These are phyloP conservation scores for Phrixothrix hirtus DNA, from an alignment of 2,888 invertebrate genomes.

Conservation along the genomic window DNA sequence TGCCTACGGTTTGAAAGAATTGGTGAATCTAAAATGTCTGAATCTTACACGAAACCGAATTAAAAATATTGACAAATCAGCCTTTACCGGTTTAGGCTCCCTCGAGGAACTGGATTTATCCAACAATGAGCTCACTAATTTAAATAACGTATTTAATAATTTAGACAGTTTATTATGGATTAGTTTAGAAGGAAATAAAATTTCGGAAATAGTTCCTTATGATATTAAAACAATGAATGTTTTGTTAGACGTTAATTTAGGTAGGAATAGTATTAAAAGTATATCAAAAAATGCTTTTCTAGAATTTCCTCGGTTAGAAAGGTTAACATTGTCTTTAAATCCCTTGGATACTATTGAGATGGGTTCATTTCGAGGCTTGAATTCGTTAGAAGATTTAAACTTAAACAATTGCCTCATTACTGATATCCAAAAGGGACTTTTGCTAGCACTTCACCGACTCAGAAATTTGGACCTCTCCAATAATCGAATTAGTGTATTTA, in stretches of 20 bases:
- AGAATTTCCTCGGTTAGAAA: constrained; percentile 37
- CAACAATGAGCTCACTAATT: constrained; percentile 41
- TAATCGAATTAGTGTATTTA: constrained; percentile 44
- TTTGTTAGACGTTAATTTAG: constrained; percentile 42
- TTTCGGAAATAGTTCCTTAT: constrained; percentile 37
- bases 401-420: constrained; percentile 44
- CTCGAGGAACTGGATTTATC: constrained; percentile 46
- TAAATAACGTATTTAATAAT: constrained; percentile 34
- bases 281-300: constrained; percentile 38
- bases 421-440: constrained; percentile 39
- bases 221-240: constrained; percentile 45
- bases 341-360: constrained; percentile 39
- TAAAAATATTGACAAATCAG: constrained; percentile 39
- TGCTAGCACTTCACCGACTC: constrained; percentile 43
- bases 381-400: constrained; percentile 45
- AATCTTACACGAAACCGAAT: constrained; percentile 46
- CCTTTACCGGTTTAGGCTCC: constrained; percentile 45
- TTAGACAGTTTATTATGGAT: constrained; percentile 40
- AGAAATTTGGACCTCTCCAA: constrained; percentile 42
- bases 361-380: constrained; percentile 43
- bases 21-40: constrained; percentile 43
- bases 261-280: constrained; percentile 41
- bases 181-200: constrained; percentile 45
- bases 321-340: constrained; percentile 45
- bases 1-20: constrained; percentile 47